A percentile compares a stretch with the other conserved stretches of the same genome.
These are phyloP conservation scores for Oligia fasciuncula DNA, from an alignment of 2,888 invertebrate species.

Conservation along the genomic window DNA sequence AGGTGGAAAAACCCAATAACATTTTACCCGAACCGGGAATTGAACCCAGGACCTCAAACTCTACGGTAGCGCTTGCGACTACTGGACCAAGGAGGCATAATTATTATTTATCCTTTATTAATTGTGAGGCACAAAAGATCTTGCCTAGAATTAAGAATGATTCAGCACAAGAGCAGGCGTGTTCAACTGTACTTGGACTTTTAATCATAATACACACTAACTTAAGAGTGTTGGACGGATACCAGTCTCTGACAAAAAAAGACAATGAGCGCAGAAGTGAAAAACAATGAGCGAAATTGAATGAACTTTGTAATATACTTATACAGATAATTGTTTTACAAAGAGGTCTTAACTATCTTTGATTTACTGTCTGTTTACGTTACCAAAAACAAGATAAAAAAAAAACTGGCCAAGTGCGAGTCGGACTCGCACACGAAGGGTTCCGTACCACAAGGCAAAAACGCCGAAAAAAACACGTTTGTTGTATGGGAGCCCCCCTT, in stretches of 20 bases:
- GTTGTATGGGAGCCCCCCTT: too few relatives aligned
- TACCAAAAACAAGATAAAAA: neutral
- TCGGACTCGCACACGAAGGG: too few relatives aligned
- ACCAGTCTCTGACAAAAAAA: neutral
- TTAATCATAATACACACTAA: neutral
- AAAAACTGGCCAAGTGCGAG: too few relatives aligned
- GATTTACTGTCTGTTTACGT: conserved; percentile 18
- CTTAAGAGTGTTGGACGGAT: neutral
- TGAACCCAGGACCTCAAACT: neutral
- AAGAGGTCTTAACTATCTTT: neutral
- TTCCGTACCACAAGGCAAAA: too few relatives aligned
- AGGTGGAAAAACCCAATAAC: neutral
- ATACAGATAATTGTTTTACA: neutral
- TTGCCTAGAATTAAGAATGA: neutral
- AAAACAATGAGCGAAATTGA: neutral
- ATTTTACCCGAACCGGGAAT: neutral
- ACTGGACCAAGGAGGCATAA: neutral
- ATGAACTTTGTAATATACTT: neutral
- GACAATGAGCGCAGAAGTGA: neutral
- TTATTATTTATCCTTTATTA: neutral
- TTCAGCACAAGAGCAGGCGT: neutral
- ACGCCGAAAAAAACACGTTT: too few relatives aligned
- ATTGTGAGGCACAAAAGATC: neutral
- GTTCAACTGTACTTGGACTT: neutral
- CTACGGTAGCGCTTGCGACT: neutral